phyloP scores from a whole-genome alignment of 2,113 vertebrate genomes.

The Leucopsar rothschildi region DNA sequence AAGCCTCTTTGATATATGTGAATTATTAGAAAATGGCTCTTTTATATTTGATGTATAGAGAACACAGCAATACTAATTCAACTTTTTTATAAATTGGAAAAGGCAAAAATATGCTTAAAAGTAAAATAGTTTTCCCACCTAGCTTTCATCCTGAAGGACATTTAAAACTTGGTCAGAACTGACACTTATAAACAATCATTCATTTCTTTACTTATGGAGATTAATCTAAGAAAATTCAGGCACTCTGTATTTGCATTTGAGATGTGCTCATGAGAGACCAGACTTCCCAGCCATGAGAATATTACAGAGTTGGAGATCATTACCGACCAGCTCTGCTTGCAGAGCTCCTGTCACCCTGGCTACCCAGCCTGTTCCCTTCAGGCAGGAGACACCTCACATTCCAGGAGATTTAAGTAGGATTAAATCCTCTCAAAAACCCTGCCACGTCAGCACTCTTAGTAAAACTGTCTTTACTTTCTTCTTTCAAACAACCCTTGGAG shows the following conservation, averaged over 20 bases:
- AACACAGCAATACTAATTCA: not conserved
- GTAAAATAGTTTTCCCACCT: not conserved
- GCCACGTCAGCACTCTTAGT: not conserved
- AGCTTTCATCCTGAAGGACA: not conserved
- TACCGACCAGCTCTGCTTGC: not conserved
- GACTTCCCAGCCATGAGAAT: not conserved
- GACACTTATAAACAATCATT: not conserved
- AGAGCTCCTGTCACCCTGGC: not conserved
- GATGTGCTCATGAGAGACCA: not conserved
- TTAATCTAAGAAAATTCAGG: slow-evolving; percentile 26
- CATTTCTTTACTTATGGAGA: slow-evolving; percentile 1
- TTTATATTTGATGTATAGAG: not conserved
- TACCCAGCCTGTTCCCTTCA: not conserved
- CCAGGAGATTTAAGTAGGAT: not conserved
- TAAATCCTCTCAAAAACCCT: not conserved
- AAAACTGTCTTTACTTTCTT: not conserved
- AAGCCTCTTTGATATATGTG: not conserved
- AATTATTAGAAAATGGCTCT: not conserved
- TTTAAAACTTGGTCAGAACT: not conserved
- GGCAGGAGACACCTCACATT: not conserved
- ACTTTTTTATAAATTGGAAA: not conserved
- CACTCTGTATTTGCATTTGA: slow-evolving; percentile 6
- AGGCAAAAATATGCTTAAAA: not conserved
- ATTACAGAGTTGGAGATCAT: not conserved
- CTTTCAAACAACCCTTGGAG: not conserved